These are phyloP conservation scores for Colius striatus DNA, from an alignment of 2,113 vertebrate species.

Conservation along the genomic window DNA sequence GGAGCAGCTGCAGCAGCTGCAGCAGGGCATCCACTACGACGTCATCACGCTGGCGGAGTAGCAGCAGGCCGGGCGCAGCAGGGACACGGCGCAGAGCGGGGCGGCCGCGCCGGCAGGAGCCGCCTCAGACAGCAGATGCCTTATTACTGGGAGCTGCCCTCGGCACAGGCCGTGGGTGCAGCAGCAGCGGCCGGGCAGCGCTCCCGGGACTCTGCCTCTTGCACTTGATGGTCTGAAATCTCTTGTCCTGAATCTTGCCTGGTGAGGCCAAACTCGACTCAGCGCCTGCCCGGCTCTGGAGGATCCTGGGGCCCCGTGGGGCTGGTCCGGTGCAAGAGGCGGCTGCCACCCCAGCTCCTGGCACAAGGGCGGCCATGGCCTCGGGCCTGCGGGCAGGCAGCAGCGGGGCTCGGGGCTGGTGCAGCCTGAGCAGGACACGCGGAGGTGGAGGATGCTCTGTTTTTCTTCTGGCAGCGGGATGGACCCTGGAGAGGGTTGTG, in stretches of 20 bases:
- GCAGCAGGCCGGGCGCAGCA: neutral
- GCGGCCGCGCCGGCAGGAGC: neutral
- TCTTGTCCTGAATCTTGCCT: neutral
- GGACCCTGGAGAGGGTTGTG: neutral
- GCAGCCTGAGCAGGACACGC: neutral
- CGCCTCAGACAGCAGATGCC: slow-evolving; percentile 42
- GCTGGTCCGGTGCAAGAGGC: neutral
- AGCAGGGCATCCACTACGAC: slow-evolving; percentile 91
- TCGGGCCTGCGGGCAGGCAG: slow-evolving; percentile 31
- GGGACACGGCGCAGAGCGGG: neutral
- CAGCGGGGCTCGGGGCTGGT: neutral
- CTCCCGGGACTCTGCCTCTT: neutral
- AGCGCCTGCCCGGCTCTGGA: rapidly evolving
- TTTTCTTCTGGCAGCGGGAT: slow-evolving; percentile 8
- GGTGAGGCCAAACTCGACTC: neutral
- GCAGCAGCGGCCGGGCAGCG: rapidly evolving
- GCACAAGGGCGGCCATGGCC: too few species aligned
- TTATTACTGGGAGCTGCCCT: neutral
- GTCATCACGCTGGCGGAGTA: slow-evolving; percentile 90
- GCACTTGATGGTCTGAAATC: neutral
- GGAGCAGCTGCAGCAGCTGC: slow-evolving; percentile 91
- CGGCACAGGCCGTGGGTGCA: neutral
- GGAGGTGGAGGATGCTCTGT: neutral
- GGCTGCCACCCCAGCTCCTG: neutral
- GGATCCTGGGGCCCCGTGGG: rapidly evolving